Evolutionary conservation across 2,113 vertebrate genomes (phyloP), one percentile per base, ranked within the genome.

Genomic region (Corvus hawaiiensis): DNA sequence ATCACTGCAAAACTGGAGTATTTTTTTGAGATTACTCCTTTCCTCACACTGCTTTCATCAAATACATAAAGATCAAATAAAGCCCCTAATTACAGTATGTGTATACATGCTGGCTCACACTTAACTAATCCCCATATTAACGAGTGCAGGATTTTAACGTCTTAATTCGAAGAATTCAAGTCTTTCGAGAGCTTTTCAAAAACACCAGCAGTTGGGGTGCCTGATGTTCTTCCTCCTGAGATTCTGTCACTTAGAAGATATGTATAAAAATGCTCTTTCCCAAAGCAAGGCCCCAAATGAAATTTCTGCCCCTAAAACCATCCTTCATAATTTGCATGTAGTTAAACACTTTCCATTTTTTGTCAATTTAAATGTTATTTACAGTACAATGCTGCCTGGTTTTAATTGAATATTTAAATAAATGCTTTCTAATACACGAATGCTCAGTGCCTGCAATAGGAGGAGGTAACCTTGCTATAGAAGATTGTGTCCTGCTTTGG

Each of bases 131-230:
- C 80, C 69, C 58, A 11, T 1, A 67, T 87, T 92, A 88, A 86
- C 4, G 41, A 94, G 39, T 8, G 30, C 43, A 12, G 54, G 46
- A 72, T 87, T 96, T 87, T 44, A 92, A 77, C 3, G 12, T 81
- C 21, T 67, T 72, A 75, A 87, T 92, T 86, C 28, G 4, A 64
- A 73, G 92, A 76, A 95, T 84, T 37, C 24, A 13, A 37, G 32
- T 52, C 93, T 95, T 93, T 16, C n/a, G 94, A 95, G 93, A 97
- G 87, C 64, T 86, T 81, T 88, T 55, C 77, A 74, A 82, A 84
- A 94, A 21, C 76, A 82, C 49, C 73, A 78, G 83, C 85, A 93
- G 68, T 80, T 93, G 93, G 68, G 85, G 76, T 74, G 82, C 92
- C 94, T 90, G 82, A 94, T 54, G 80, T 51, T 74, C 73, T 61